Conservation (phyloP, 2,797 vertebrate species). For the Sebastes diploproa region DNA sequence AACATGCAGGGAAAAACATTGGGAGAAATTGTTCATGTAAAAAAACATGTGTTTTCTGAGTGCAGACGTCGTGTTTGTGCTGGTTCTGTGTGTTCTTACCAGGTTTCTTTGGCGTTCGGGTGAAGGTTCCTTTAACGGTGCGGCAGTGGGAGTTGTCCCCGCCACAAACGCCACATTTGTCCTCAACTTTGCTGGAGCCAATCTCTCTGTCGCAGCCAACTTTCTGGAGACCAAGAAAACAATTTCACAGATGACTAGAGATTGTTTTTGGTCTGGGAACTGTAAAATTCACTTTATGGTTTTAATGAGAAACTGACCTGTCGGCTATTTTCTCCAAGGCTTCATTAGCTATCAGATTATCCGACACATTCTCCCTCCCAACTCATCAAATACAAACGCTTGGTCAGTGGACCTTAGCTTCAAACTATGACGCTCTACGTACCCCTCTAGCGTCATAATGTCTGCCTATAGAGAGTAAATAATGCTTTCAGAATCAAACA, state of each 20-base stretch:
- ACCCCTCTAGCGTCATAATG: background rate
- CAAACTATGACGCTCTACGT: background rate
- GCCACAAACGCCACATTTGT: constrained; percentile 96
- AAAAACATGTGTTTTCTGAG: background rate
- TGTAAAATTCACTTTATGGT: background rate
- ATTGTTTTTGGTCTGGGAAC: fast-evolving
- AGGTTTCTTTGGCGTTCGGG: constrained; percentile 92
- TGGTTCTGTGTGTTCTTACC: constrained; percentile 80
- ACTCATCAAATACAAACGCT: background rate
- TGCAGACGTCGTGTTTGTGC: background rate
- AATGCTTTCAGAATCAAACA: too few relatives aligned
- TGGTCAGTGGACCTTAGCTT: background rate
- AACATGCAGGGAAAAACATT: background rate
- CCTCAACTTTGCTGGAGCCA: constrained; percentile 92
- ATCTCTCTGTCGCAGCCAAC: constrained; percentile 97
- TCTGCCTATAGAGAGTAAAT: too few relatives aligned
- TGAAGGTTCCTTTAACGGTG: constrained; percentile 94
- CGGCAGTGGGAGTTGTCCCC: constrained; percentile 97
- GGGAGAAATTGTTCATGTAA: background rate
- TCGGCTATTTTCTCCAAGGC: background rate
- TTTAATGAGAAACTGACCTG: background rate
- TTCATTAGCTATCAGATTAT: background rate
- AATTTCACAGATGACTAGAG: background rate
- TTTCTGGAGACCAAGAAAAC: constrained; percentile 82
- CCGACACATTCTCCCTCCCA: background rate